Evolutionary conservation across 1,140 invertebrate species (phyloP).

Genomic region (Drosophila arizonae): DNA sequence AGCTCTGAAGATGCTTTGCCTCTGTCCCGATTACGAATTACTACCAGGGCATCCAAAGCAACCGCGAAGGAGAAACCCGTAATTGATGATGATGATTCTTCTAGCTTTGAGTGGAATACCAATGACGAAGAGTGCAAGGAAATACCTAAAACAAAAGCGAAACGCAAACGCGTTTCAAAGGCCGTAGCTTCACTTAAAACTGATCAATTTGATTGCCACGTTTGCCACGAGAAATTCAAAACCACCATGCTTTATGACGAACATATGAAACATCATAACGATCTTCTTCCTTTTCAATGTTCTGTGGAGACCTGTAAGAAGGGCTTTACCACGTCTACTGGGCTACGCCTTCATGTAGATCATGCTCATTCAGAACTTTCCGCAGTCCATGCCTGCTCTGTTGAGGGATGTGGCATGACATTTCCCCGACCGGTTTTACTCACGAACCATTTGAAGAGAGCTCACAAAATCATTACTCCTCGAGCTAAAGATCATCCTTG

Average conservation of each 20-base stretch:
- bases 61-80: conserved; percentile 13
- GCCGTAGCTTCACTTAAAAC: conserved; percentile 12
- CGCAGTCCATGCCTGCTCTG: conserved; percentile 62
- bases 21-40: conserved; percentile 52
- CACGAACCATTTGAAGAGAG: conserved; percentile 73
- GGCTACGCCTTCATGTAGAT: conserved; percentile 69
- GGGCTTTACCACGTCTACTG: conserved; percentile 74
- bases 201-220: conserved; percentile 70
- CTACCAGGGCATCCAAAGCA: conserved; percentile 12
- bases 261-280: conserved; percentile 78
- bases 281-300: conserved; percentile 75
- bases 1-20: conserved; percentile 67
- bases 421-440: conserved; percentile 63
- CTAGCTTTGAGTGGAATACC: conserved; percentile 41
- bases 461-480: conserved; percentile 65
- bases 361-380: conserved; percentile 70
- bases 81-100: conserved; percentile 18
- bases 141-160: conserved; percentile 42
- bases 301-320: conserved; percentile 68
- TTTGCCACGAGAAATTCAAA: conserved; percentile 77
- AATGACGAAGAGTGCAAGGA: conserved; percentile 18
- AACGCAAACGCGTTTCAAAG: conserved; percentile 58
- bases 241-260: conserved; percentile 69
- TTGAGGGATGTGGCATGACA: conserved; percentile 68
- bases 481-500: conserved; percentile 57